A percentile compares a stretch with the other conserved stretches of the same genome.
Evolutionary conservation across 2,888 invertebrate species (phyloP).

Genomic region (Himalopsyche japonica): DNA sequence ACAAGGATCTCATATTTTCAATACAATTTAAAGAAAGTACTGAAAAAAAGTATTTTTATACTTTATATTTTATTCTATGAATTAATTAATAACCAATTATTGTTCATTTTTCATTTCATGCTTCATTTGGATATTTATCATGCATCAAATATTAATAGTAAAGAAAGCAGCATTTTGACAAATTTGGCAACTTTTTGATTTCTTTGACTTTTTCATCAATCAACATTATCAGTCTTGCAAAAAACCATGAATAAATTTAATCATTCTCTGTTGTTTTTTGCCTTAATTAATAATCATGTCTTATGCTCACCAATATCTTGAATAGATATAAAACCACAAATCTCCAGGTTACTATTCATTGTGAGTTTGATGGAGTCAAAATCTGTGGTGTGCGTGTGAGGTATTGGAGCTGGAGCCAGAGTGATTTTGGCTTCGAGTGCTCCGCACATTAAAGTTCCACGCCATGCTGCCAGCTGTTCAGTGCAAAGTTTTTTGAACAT

Average conservation of each 20-base stretch:
- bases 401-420: conserved; percentile 57
- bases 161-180: too few species aligned
- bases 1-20: too few species aligned
- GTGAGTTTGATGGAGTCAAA: conserved; percentile 65
- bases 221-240: background rate
- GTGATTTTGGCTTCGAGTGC: conserved; percentile 55
- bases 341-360: conserved; percentile 74
- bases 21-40: too few species aligned
- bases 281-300: background rate
- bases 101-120: too few species aligned
- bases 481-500: conserved; percentile 31
- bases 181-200: too few species aligned
- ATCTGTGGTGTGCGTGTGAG: conserved; percentile 63
- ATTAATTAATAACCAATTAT: too few species aligned
- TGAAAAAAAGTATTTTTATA: too few species aligned
- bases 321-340: conserved; percentile 87
- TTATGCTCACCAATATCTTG: conserved; percentile 68
- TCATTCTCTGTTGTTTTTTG: background rate
- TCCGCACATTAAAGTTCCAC: conserved; percentile 51
- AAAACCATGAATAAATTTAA: background rate
- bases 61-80: too few species aligned
- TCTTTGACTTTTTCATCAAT: too few species aligned
- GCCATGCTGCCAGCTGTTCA: conserved; percentile 47
- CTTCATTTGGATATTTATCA: too few species aligned
- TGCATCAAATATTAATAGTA: too few species aligned